A percentile compares a stretch with the other conserved stretches of the same genome.
These are phyloP conservation scores for Hypomecis atomaria DNA, from an alignment of 2,888 invertebrate species.

Conservation along the genomic window DNA sequence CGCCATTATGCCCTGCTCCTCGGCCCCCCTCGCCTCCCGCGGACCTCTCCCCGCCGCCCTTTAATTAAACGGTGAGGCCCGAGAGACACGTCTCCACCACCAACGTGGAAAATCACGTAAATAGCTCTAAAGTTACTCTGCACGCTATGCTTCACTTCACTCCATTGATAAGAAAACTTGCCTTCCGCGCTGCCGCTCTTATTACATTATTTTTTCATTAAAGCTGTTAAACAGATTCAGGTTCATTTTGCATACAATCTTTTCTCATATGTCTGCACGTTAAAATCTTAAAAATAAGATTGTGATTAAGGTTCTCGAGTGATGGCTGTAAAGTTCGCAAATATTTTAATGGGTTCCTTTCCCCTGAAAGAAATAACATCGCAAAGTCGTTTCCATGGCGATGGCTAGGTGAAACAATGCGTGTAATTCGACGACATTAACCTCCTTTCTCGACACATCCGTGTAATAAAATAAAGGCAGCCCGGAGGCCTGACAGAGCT, in stretches of 20 bases:
- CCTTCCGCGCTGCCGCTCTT: conserved; percentile 30
- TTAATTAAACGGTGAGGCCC: conserved; percentile 84
- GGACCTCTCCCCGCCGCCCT: conserved; percentile 75
- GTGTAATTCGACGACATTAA: conserved; percentile 76
- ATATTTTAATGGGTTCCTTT: conserved; percentile 34
- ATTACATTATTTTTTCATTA: conserved; percentile 34
- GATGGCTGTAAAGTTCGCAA: conserved; percentile 31
- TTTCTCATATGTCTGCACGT: conserved; percentile 8
- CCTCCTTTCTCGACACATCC: conserved; percentile 77
- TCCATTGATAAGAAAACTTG: conserved; percentile 57
- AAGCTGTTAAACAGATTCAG: conserved; percentile 22
- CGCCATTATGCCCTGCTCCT: conserved; percentile 82
- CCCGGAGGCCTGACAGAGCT: conserved; percentile 67
- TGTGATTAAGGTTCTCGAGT: conserved; percentile 11
- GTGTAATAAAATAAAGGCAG: conserved; percentile 76
- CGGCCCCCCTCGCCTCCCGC: conserved; percentile 62
- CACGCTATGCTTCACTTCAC: conserved; percentile 56
- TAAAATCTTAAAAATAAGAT: conserved; percentile 20
- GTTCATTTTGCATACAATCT: conserved; percentile 13
- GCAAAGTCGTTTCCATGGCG: conserved; percentile 63
- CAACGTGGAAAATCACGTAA: conserved; percentile 81
- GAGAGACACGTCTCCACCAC: conserved; percentile 80
- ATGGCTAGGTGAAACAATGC: conserved; percentile 75
- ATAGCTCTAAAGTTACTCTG: conserved; percentile 74
- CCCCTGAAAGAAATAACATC: conserved; percentile 42